Base-by-base conservation (phyloP, 2,797 vertebrate genomes). In the Psittacula echo region DNA sequence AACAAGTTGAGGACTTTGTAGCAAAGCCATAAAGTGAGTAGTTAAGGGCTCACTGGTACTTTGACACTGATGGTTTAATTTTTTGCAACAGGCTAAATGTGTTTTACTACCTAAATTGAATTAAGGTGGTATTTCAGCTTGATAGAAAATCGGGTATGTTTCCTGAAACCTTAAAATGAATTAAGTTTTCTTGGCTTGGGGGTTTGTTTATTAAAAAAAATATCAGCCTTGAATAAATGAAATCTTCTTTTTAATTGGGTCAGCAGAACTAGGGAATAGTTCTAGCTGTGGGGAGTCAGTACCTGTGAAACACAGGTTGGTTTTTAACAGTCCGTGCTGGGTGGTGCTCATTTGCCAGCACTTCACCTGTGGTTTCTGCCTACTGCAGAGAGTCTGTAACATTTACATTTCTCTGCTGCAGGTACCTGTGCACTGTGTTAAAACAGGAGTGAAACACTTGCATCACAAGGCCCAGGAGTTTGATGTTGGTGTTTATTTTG, bases 391-490 rank as follows among this genome's bases (percentile, higher is more conserved):
- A 13, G 13, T 3, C 64, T 62, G 1, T 82, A 30, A 68, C 53
- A 13, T 32, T 73, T 30, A 29, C 20, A 1, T 51, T 51, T 77
- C 81, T 92, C 41, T 39, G 44, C 92, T 80, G 58, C 80, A 99
- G 99, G 98, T 99, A 32, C 98, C 96, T 20, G 99, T 99, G 89
- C 98, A 97, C 94, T 99, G 99, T 92, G 98, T 98, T 9, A 99
- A 99, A 97, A 99, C 99, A 8, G 99, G 99, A 92, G 99, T 99
- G 93, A 99, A 99, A 86, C 98, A 99, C 94, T 97, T 99, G 54
- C 99, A 99, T 89, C 99, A 99, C 54, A 99, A 98, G 61, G 99
- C 99, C 16, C 98, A 98, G 97, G 98, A 99, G 88, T 99, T 99
- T 97, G 99, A 99, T 78, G 95, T 99, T 13, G 99, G 99, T 8